These are phyloP conservation scores for Ischnus inquisitorius DNA, from an alignment of 2,888 invertebrate genomes.

Conservation along the genomic window DNA sequence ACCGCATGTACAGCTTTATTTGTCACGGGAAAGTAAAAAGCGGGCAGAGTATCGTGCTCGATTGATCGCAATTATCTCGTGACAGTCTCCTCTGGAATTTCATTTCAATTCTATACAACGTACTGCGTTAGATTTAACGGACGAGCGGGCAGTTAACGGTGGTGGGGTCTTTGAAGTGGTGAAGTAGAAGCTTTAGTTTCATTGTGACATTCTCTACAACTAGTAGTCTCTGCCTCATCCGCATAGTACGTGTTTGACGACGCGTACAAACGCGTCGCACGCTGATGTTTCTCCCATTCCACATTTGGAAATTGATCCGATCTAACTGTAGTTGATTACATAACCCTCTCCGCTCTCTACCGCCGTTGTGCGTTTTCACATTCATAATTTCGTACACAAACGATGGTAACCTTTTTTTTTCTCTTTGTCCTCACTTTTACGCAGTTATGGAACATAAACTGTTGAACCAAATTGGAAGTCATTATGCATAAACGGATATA, in stretches of 20 bases:
- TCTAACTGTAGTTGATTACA: slow-evolving; percentile 38
- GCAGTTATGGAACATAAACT: neutral
- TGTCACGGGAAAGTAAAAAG: too few species aligned
- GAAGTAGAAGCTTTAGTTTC: neutral
- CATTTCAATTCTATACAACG: slow-evolving; percentile 3
- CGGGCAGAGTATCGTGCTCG: neutral
- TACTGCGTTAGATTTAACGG: neutral
- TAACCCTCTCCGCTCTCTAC: neutral
- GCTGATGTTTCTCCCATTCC: slow-evolving; percentile 21
- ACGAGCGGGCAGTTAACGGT: neutral
- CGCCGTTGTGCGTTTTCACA: neutral
- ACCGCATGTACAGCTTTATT: too few species aligned
- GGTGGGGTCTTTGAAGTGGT: slow-evolving; percentile 16
- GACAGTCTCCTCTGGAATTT: slow-evolving; percentile 21
- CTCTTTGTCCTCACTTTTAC: slow-evolving; percentile 8
- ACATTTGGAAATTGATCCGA: slow-evolving; percentile 45
- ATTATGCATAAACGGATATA: too few species aligned
- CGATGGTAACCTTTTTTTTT: slow-evolving; percentile 20
- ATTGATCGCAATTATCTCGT: slow-evolving; percentile 30
- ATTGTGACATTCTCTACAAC: neutral
- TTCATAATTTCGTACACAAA: slow-evolving; percentile 23
- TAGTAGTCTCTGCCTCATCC: neutral
- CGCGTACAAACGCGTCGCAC: neutral
- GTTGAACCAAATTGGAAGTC: too few species aligned
- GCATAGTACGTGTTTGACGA: neutral